Evolutionary conservation across 1,140 invertebrate species (phyloP).

Genomic region (Capitella teleta): DNA sequence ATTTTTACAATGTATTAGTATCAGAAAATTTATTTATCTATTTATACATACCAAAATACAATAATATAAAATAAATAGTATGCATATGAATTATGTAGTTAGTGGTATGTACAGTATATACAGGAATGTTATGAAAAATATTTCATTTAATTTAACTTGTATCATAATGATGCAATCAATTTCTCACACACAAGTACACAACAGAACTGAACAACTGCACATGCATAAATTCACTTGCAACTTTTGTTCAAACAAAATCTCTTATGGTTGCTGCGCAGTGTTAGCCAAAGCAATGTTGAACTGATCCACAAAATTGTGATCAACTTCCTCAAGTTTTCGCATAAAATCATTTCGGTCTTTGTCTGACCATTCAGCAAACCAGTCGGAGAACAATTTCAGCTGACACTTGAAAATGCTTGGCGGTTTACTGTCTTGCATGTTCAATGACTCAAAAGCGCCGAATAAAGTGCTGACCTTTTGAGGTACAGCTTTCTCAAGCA

Average conservation of each 20-base stretch:
- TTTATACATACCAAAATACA: background rate
- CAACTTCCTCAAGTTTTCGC: conserved; percentile 19
- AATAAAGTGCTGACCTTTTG: conserved; percentile 58
- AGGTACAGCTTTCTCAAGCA: conserved; percentile 54
- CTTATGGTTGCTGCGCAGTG: conserved; percentile 1
- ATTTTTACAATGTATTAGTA: background rate
- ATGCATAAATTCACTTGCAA: background rate
- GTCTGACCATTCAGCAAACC: conserved; percentile 68
- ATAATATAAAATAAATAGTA: background rate
- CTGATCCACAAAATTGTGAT: conserved; percentile 22
- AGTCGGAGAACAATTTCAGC: conserved; percentile 75
- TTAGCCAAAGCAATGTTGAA: conserved; percentile 18
- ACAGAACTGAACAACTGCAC: background rate
- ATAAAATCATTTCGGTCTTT: conserved; percentile 50
- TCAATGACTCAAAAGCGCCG: conserved; percentile 53
- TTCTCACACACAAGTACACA: background rate
- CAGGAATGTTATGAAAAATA: background rate
- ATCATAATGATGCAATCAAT: background rate
- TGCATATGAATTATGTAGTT: background rate
- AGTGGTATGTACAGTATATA: background rate
- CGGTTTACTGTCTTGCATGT: conserved; percentile 56
- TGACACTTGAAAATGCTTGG: conserved; percentile 78
- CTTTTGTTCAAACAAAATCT: background rate
- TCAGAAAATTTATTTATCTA: background rate
- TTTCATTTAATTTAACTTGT: background rate